These are phyloP conservation scores for Aselliscus stoliczkanus DNA, from an alignment of 2,797 vertebrate species.

Conservation along the genomic window DNA sequence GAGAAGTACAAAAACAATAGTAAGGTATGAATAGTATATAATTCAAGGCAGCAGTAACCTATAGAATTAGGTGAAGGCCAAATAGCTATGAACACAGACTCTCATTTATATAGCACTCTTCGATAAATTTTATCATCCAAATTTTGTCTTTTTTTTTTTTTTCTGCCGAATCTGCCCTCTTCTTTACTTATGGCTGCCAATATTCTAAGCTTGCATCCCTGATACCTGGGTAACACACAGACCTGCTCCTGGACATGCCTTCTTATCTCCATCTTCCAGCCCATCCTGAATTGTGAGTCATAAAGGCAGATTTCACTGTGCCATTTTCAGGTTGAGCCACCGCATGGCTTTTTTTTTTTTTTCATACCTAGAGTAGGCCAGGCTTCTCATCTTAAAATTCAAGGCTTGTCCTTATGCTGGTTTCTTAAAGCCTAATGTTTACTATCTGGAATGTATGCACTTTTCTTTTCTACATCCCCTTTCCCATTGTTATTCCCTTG, in stretches of 20 bases:
- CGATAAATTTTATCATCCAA: neutral
- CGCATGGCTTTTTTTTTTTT: neutral
- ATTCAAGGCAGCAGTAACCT: neutral
- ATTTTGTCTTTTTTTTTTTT: neutral
- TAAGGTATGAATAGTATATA: neutral
- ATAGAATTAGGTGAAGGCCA: neutral
- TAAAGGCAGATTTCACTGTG: neutral
- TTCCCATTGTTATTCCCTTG: rapidly evolving
- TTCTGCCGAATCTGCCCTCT: neutral
- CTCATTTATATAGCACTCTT: neutral
- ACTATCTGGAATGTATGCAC: neutral
- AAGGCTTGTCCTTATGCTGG: neutral
- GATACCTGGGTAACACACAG: neutral
- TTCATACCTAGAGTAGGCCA: neutral
- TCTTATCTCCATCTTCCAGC: neutral
- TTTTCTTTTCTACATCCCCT: rapidly evolving
- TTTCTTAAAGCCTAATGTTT: neutral
- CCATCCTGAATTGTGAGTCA: neutral
- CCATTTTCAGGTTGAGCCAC: neutral
- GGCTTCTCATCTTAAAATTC: neutral
- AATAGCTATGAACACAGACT: neutral
- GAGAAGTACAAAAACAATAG: neutral
- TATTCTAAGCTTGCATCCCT: neutral
- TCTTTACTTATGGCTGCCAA: neutral
- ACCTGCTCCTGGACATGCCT: neutral